Conservation (phyloP, 64 coral and sea anemone genomes). For the Astreopora myriophthalma region DNA sequence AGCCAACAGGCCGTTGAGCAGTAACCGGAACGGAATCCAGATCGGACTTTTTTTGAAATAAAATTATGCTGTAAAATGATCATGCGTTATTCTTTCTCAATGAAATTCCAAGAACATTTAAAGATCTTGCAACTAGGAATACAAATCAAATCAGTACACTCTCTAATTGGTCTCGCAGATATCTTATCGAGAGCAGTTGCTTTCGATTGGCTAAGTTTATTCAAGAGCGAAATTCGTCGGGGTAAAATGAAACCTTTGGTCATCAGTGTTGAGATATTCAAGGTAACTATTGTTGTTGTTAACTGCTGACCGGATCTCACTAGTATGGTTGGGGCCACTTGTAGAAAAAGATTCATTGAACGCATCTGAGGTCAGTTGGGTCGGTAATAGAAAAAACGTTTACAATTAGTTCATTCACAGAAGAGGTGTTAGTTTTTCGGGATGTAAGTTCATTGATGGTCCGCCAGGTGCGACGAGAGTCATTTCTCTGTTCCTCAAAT, state of each 20-base stretch:
- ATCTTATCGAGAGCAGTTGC: constrained; percentile 38
- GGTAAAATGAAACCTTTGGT: no score
- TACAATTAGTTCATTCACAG: background rate
- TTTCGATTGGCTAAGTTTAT: no score
- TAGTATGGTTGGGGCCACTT: background rate
- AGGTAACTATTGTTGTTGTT: background rate
- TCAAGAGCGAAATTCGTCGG: background rate
- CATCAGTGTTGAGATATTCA: background rate
- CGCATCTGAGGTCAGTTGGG: background rate
- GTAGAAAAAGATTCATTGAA: background rate
- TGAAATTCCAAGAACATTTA: background rate
- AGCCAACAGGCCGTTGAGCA: no score
- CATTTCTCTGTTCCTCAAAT: constrained; percentile 3
- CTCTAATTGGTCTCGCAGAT: background rate
- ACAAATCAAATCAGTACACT: background rate
- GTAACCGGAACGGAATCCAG: constrained; percentile 41
- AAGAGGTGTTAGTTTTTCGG: background rate
- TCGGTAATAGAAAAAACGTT: background rate
- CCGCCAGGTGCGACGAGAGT: constrained; percentile 26
- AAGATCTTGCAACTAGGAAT: background rate
- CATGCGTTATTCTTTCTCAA: background rate
- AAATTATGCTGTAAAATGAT: background rate
- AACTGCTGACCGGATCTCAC: background rate
- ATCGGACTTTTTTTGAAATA: background rate
- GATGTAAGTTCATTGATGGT: constrained; percentile 54